phyloP scores from a whole-genome alignment of 2,113 vertebrate species.

The Scatophagus argus region DNA sequence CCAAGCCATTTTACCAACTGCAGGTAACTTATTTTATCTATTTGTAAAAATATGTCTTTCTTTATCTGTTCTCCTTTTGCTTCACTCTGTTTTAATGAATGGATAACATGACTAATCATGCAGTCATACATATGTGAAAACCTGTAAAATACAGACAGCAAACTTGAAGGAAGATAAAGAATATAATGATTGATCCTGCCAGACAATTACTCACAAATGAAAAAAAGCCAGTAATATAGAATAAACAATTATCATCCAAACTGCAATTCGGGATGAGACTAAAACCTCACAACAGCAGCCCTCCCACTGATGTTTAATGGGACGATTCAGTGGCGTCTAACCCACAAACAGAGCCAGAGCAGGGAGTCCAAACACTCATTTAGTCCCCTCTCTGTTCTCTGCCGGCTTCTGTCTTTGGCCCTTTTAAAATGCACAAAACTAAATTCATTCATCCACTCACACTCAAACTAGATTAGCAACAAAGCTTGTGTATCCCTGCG shows the following conservation, averaged over 20 bases:
- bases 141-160: background rate
- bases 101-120: background rate
- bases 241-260: background rate
- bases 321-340: background rate
- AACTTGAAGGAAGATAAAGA: background rate
- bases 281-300: background rate
- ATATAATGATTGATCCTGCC: background rate
- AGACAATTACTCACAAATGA: background rate
- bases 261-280: background rate
- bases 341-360: conserved; percentile 11
- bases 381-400: conserved; percentile 18
- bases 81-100: background rate
- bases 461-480: conserved; percentile 48
- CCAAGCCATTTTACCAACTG: background rate
- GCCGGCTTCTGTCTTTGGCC: background rate
- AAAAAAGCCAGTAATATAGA: background rate
- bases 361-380: conserved; percentile 15
- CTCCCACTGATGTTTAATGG: conserved; percentile 12
- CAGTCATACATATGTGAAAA: background rate
- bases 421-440: conserved; percentile 32
- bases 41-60: background rate
- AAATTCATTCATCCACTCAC: conserved; percentile 44
- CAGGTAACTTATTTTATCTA: background rate
- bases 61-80: background rate
- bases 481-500: conserved; percentile 47